Evolutionary conservation across 1,140 invertebrate species (phyloP).

Genomic region (Drosophila nigromelanica): DNA sequence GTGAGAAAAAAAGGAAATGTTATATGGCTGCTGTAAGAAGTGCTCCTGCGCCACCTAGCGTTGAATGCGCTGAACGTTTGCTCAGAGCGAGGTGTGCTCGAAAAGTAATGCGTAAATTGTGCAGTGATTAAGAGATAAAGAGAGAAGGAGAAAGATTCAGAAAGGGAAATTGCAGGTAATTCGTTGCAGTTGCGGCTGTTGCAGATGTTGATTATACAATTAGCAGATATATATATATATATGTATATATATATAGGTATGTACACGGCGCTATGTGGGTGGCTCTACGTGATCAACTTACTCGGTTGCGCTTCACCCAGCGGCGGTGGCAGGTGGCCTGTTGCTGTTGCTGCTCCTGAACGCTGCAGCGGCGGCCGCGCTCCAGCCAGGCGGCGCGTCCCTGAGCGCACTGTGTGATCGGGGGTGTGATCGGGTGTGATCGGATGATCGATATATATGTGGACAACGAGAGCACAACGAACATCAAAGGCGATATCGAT

Average conservation of each 20-base stretch:
- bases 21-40: slow-evolving; percentile 3
- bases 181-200: slow-evolving; percentile 1
- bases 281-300: slow-evolving; percentile 84
- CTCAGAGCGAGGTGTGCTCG: slow-evolving; percentile 41
- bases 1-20: slow-evolving; percentile 3
- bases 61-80: slow-evolving; percentile 66
- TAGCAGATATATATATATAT: background rate
- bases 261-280: slow-evolving; percentile 33
- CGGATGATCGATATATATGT: slow-evolving; percentile 32
- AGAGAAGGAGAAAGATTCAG: background rate
- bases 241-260: background rate
- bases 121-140: slow-evolving; percentile 4
- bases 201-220: background rate
- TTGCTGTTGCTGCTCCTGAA: slow-evolving; percentile 87
- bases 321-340: slow-evolving; percentile 87
- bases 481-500: slow-evolving; percentile 50
- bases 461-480: slow-evolving; percentile 57
- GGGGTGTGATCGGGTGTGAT: slow-evolving; percentile 6
- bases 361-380: slow-evolving; percentile 87
- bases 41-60: slow-evolving; percentile 52
- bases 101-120: slow-evolving; percentile 27
- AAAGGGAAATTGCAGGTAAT: slow-evolving; percentile 5
- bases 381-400: slow-evolving; percentile 93
- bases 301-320: slow-evolving; percentile 93
- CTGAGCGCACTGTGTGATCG: slow-evolving; percentile 87